Evolutionary conservation across 2,797 vertebrate species (phyloP).

Genomic region (Diglossa cyanea): DNA sequence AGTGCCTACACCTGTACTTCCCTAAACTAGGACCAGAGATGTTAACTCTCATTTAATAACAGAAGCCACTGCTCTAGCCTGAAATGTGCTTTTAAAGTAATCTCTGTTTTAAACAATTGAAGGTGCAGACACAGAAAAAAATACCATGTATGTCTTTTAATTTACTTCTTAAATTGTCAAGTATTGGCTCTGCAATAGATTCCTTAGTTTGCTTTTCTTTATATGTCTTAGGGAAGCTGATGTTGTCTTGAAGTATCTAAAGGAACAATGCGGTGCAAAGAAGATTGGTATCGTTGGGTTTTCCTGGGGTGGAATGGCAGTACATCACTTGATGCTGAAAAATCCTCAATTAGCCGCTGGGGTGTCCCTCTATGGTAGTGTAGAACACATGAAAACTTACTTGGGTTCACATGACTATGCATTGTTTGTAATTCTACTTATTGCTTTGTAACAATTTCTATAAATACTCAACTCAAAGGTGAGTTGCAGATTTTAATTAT

Average conservation of each 20-base stretch:
- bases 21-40: background rate
- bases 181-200: background rate
- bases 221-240: conserved; percentile 81
- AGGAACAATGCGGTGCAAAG: conserved; percentile 78
- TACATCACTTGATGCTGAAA: conserved; percentile 84
- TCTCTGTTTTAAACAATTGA: background rate
- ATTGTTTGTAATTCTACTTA: background rate
- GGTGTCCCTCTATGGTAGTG: conserved; percentile 88
- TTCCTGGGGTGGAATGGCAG: conserved; percentile 92
- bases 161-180: background rate
- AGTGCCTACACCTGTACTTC: background rate
- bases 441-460: background rate
- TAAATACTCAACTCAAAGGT: background rate
- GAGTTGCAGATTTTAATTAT: background rate
- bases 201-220: conserved; percentile 37
- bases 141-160: background rate
- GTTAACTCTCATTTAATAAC: background rate
- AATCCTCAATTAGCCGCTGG: conserved; percentile 86
- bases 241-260: conserved; percentile 84
- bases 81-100: background rate
- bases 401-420: background rate
- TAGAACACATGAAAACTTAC: conserved; percentile 23
- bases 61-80: background rate
- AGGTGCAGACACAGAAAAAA: background rate
- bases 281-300: conserved; percentile 87